phyloP scores from a whole-genome alignment of 2,113 vertebrate genomes.

The Cnemophilus loriae region DNA sequence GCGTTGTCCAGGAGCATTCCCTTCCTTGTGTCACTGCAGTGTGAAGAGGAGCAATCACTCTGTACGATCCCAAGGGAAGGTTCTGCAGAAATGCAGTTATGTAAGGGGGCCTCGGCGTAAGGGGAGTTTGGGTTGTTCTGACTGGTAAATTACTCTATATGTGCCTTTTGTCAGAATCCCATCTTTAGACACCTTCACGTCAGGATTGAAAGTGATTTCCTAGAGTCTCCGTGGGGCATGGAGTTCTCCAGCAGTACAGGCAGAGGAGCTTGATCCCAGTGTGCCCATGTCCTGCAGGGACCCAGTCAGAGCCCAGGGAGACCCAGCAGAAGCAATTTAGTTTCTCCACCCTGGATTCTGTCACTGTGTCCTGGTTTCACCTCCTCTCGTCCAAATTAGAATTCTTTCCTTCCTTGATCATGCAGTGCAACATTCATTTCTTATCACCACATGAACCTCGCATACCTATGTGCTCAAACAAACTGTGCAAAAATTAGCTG shows the following conservation, averaged over 20 bases:
- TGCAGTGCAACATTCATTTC: neutral
- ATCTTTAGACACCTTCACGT: neutral
- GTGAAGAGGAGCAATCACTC: neutral
- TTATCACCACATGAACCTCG: constrained; percentile 15
- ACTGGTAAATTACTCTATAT: neutral
- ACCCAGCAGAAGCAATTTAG: neutral
- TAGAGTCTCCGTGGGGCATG: neutral
- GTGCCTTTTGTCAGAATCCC: neutral
- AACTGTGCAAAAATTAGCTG: neutral
- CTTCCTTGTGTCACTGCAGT: neutral
- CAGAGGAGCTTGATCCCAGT: neutral
- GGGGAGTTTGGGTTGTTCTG: neutral
- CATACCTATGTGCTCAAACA: neutral
- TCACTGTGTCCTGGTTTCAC: neutral
- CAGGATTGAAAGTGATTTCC: neutral
- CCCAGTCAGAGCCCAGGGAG: neutral
- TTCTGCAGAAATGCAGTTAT: neutral
- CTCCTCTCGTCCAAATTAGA: neutral
- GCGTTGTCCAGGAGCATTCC: neutral
- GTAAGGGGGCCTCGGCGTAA: fast-evolving
- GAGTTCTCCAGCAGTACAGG: neutral
- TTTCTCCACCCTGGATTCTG: neutral
- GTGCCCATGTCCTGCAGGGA: neutral
- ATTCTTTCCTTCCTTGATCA: constrained; percentile 3
- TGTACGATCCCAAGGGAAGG: neutral